A percentile compares a stretch with the other conserved stretches of the same genome.
phyloP scores from a whole-genome alignment of 2,113 vertebrate species.

The Eublepharis macularius region DNA sequence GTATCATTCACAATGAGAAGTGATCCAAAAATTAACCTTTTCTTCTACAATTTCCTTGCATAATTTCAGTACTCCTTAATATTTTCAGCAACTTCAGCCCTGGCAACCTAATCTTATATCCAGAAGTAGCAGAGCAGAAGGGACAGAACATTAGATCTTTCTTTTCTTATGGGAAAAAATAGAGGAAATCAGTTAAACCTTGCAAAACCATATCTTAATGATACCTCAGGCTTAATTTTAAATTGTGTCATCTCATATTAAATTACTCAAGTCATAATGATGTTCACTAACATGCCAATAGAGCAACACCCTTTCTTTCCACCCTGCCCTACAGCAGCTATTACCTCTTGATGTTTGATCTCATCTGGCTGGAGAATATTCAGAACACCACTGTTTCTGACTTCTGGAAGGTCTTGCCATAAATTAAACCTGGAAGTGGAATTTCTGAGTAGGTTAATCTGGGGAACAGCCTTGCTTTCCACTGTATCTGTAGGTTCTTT shows the following conservation, averaged over 20 bases:
- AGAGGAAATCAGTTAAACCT: not conserved
- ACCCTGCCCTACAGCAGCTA: not conserved
- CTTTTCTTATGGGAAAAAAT: not conserved
- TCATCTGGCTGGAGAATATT: constrained; percentile 83
- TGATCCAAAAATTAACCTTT: not conserved
- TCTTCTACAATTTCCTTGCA: not conserved
- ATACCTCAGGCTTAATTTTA: not conserved
- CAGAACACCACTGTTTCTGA: constrained; percentile 86
- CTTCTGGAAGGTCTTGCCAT: constrained; percentile 93
- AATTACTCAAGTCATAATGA: not conserved
- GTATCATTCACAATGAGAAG: not conserved
- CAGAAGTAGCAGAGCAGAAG: not conserved
- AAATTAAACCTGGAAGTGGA: constrained; percentile 84
- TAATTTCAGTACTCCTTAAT: not conserved
- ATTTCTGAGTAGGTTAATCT: constrained; percentile 79
- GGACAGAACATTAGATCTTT: not conserved
- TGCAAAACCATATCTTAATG: not conserved
- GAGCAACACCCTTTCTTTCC: not conserved
- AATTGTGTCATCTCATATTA: not conserved
- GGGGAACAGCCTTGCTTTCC: constrained; percentile 71
- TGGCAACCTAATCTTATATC: not conserved
- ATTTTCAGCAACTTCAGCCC: not conserved
- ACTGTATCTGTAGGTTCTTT: constrained; percentile 56
- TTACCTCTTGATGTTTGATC: constrained; percentile 93
- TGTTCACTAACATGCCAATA: constrained; percentile 11